Evolutionary conservation across 37 sponge, comb jelly and placozoan species (phyloP).

Genomic region (Diacarnus erythraeanus): DNA sequence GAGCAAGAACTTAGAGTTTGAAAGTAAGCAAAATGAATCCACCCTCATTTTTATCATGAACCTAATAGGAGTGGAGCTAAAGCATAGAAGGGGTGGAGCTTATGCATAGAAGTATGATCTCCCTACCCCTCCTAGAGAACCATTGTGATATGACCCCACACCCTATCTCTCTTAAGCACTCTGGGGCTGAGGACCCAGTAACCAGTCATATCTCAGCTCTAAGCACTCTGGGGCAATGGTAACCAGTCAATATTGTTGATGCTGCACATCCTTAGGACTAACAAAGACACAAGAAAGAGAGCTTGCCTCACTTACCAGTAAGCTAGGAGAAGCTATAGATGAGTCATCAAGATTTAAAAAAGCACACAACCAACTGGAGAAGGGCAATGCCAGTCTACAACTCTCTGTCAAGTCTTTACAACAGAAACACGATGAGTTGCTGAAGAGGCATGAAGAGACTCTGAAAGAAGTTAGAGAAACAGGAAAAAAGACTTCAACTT

Average conservation of each 20-base stretch:
- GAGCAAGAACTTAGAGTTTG: conserved; percentile 29
- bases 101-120: too few relatives aligned
- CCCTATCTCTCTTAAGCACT: too few relatives aligned
- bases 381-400: conserved; percentile 18
- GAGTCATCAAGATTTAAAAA: conserved; percentile 14
- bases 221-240: neutral
- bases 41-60: too few relatives aligned
- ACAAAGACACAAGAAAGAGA: conserved; percentile 18
- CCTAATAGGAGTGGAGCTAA: too few relatives aligned
- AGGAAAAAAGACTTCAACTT: neutral
- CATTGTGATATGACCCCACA: too few relatives aligned
- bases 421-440: conserved; percentile 30
- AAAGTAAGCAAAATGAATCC: conserved; percentile 6
- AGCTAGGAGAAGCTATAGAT: conserved; percentile 14
- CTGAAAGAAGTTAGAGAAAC: conserved; percentile 15
- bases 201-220: too few relatives aligned
- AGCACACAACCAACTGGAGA: conserved; percentile 21
- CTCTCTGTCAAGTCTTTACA: conserved; percentile 40
- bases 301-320: conserved; percentile 6
- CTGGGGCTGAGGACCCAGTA: too few relatives aligned
- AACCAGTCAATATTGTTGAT: neutral
- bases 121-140: too few relatives aligned
- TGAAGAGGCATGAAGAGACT: conserved; percentile 2
- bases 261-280: neutral
- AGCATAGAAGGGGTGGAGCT: too few relatives aligned